Base-by-base conservation (phyloP, 2,113 vertebrate genomes). In the Pithys albifrons region DNA sequence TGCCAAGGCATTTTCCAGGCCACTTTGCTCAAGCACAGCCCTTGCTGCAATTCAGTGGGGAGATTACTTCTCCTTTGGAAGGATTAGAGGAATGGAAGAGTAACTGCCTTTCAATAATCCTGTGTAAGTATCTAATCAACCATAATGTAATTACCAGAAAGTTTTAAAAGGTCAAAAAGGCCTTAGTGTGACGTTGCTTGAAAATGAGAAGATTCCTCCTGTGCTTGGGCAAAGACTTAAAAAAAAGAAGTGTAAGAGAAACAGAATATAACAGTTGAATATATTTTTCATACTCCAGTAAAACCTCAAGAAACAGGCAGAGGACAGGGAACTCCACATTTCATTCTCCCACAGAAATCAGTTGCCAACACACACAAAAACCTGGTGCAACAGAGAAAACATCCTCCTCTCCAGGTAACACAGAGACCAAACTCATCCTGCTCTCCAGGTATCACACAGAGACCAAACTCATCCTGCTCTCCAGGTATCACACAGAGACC, bases 71-170 rank as follows among this genome's bases (percentile, higher is more conserved):
- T 85, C 61, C 91, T 83, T 73, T 65, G 81, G 31, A 95, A 86
- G 95, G 95, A 95, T 97, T 87, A 93, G 65, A 82, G 81, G 91
- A 79, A 95, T 76, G 92, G 95, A 94, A 85, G 86, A 90, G 77
- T 57, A 75, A 88, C 88, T 97, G 81, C 78, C 81, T 94, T 54
- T 97, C 72, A 87, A 73, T 92, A 96, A 96, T 94, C 84, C 84
- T 12, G 0, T 93, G 66, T 73, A 93, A 95, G 95, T 86, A 92
- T 92, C 94, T 95, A 89, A 97, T 96, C 81, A 94, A 85, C 71
- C 88, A 29, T 75, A 96, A 95, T 93, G 92, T 95, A 96, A 97
- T 84, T 93, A 85, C 93, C 95, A 73, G 86, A 77, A 97, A 97
- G 89, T 96, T 97, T 95, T 69, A 90, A 96, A 79, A 94, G 88